phyloP scores from a whole-genome alignment of 2,888 invertebrate species.

The Axea sp. region DNA sequence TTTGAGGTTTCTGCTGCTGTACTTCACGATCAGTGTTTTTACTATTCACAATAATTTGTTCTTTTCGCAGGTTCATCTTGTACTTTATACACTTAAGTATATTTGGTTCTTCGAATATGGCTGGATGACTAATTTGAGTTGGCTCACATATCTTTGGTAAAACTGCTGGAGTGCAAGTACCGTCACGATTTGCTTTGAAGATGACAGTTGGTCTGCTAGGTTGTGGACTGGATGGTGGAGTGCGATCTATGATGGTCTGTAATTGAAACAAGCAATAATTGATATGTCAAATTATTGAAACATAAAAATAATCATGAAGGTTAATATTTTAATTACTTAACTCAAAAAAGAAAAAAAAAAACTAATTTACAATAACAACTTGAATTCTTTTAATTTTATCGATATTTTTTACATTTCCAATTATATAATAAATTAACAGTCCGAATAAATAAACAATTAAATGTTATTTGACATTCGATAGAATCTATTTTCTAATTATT shows the following conservation, averaged over 20 bases:
- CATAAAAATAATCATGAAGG: too few relatives aligned
- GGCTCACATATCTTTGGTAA: conserved; percentile 34
- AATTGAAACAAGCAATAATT: too few relatives aligned
- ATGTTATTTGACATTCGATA: too few relatives aligned
- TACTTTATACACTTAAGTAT: conserved; percentile 86
- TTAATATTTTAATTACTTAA: too few relatives aligned
- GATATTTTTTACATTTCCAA: too few relatives aligned
- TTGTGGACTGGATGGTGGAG: conserved; percentile 81
- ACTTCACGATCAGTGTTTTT: conserved; percentile 82
- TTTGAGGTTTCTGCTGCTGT: conserved; percentile 11
- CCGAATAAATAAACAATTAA: too few relatives aligned
- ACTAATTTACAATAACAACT: too few relatives aligned
- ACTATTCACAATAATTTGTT: conserved; percentile 83
- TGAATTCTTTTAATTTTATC: too few relatives aligned
- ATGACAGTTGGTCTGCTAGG: conserved; percentile 86
- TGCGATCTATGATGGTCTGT: conserved; percentile 80
- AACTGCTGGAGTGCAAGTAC: conserved; percentile 82
- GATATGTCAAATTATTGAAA: too few relatives aligned
- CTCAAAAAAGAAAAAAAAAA: too few relatives aligned
- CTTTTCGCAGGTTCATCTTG: conserved; percentile 84
- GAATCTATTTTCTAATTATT: too few relatives aligned
- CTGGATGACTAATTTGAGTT: neutral
- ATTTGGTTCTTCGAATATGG: conserved; percentile 75
- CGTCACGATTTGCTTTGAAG: conserved; percentile 91
- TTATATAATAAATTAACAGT: too few relatives aligned